Evolutionary conservation across 2,797 vertebrate species (phyloP), one percentile per base, ranked within the genome.

Genomic region (Anguilla megastoma): DNA sequence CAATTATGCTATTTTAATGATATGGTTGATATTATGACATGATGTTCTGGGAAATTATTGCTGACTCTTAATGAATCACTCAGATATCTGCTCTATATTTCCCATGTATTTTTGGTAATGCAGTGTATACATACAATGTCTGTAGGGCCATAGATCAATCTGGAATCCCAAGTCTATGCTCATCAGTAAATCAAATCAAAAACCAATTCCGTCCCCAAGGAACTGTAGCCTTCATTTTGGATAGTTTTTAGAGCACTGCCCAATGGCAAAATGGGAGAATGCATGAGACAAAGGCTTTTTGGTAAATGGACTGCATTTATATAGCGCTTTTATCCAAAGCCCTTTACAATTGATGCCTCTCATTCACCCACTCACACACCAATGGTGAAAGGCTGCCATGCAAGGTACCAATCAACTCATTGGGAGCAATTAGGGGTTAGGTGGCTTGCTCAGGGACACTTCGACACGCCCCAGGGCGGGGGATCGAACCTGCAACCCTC

Each of bases 111-210:
- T 10, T n/a, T 7, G 50, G 50, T 27, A 69, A n/a, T 69, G 5
- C 9, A 69, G 27, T 27, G 27, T n/a, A 27, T 7, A 14, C 9
- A 69, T n/a, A 10, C 5, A 69, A n/a, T 27, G 27, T 69, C 24
- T 18, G 14, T n/a, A 27, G 8, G 63, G 63, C 24, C n/a, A n/a
- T 27, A n/a, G 63, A 69, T n/a, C 24, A 69, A 2, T 27, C 24
- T 69, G 1, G 14, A 69, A 69, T 69, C 7, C n/a, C 63, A 69
- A 24, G 63, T 69, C n/a, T 8, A 27, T 69, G 24, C n/a, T 69
- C 63, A 69, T 69, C 9, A 69, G 18, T 69, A 69, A n/a, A 69
- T n/a, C 63, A 69, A 69, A 69, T 69, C 58, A 63, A 63, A 69
- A 69, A 69, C 9, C 4, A 69, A 69, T 69, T 21, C 33, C 30